A percentile compares a stretch with the other conserved stretches of the same genome.
phyloP scores from a whole-genome alignment of 2,797 vertebrate species.

The Tokudaia muenninki region DNA sequence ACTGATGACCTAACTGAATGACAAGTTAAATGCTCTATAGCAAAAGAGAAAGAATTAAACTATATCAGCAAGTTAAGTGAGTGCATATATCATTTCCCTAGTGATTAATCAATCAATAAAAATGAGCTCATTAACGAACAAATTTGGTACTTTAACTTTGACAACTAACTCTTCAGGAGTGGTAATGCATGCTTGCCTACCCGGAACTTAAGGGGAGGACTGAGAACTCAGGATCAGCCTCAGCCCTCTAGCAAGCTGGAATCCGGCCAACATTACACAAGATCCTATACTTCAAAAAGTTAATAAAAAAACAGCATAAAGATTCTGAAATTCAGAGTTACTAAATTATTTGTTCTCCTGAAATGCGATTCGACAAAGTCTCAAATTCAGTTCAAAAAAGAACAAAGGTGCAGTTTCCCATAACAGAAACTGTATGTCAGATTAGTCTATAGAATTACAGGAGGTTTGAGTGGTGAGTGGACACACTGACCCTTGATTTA shows the following conservation, averaged over 20 bases:
- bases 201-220: background rate
- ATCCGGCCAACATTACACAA: too few relatives aligned
- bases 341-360: constrained; percentile 11
- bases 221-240: background rate
- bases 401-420: constrained; percentile 13
- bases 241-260: background rate
- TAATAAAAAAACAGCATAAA: background rate
- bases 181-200: too few relatives aligned
- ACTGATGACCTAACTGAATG: background rate
- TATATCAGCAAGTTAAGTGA: background rate
- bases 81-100: background rate
- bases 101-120: background rate
- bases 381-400: constrained; percentile 34
- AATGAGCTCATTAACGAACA: constrained; percentile 10
- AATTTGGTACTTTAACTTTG: constrained; percentile 25
- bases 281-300: background rate
- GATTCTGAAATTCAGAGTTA: constrained; percentile 16
- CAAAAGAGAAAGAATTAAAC: constrained; percentile 20
- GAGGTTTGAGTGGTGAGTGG: background rate
- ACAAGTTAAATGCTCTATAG: background rate
- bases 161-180: background rate
- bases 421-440: constrained; percentile 19
- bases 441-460: constrained; percentile 19
- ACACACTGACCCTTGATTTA: constrained; percentile 7
- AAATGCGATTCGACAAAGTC: constrained; percentile 41